These are phyloP conservation scores for Nibea coibor DNA, from an alignment of 2,113 vertebrate species.

Conservation along the genomic window DNA sequence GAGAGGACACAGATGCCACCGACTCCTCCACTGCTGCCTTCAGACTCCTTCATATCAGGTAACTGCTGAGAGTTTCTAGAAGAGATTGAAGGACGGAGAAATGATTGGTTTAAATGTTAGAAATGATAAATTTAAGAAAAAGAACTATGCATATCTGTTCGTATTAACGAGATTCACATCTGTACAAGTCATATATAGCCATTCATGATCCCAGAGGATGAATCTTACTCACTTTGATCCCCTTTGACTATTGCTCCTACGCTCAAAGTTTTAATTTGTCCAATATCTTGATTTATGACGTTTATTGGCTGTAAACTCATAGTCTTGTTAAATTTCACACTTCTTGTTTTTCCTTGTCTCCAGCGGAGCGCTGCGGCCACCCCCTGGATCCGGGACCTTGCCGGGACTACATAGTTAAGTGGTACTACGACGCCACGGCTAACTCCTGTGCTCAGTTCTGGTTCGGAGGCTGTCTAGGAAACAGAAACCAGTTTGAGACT, in stretches of 20 bases:
- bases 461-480: constrained; percentile 90
- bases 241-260: too few species aligned
- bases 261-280: too few species aligned
- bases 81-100: not conserved
- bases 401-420: constrained; percentile 84
- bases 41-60: constrained; percentile 51
- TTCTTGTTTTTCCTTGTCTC: not conserved
- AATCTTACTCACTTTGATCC: too few species aligned
- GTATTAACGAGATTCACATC: not conserved
- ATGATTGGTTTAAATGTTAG: not conserved
- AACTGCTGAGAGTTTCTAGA: not conserved
- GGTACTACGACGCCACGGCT: constrained; percentile 87
- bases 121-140: not conserved
- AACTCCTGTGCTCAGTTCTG: constrained; percentile 92
- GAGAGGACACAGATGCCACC: not conserved
- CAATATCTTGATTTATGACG: too few species aligned
- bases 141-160: not conserved
- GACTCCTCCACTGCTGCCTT: not conserved
- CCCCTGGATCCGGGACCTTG: constrained; percentile 86
- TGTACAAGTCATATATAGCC: too few species aligned
- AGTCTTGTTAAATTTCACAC: not conserved
- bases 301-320: too few species aligned
- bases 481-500: constrained; percentile 87
- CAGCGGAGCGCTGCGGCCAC: constrained; percentile 82
- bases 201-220: too few species aligned